phyloP scores from a whole-genome alignment of 2,797 vertebrate species.

The Etheostoma perlongum region DNA sequence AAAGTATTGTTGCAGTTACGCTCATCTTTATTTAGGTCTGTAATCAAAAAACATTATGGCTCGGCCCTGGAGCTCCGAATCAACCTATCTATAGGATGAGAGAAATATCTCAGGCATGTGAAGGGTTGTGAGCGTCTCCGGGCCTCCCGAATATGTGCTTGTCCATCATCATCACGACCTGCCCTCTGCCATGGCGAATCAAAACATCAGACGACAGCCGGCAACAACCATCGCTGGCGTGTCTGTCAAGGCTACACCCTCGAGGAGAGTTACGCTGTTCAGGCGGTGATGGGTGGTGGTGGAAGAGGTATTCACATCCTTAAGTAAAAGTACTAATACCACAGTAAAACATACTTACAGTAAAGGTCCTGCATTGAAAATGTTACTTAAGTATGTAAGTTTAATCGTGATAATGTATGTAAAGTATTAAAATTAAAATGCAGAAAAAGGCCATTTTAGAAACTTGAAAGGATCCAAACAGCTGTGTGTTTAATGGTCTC shows the following conservation, averaged over 20 bases:
- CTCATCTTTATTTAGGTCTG: constrained; percentile 44
- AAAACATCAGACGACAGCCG: constrained; percentile 61
- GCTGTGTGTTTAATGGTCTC: too few species aligned
- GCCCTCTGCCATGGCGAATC: constrained; percentile 24
- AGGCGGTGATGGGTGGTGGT: constrained; percentile 9
- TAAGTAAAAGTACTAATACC: too few species aligned
- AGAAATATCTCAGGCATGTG: constrained; percentile 45
- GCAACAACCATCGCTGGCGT: too few species aligned
- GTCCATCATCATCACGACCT: constrained; percentile 40
- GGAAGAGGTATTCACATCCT: too few species aligned
- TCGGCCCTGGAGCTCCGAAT: constrained; percentile 19
- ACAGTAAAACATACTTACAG: too few species aligned
- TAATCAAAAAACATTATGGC: constrained; percentile 46
- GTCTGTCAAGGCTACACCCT: too few species aligned
- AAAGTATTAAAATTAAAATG: too few species aligned
- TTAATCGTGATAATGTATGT: too few species aligned
- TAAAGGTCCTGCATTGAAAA: too few species aligned
- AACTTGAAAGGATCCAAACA: too few species aligned
- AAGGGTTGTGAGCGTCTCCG: constrained; percentile 21
- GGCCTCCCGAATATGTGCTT: constrained; percentile 33
- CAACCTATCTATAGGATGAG: constrained; percentile 52
- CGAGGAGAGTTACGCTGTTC: constrained; percentile 1
- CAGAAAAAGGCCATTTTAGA: too few species aligned
- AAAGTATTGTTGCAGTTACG: constrained; percentile 29
- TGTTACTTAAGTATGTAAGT: too few species aligned